Percentiles rank a stretch among this genome's conserved stretches.
Evolutionary conservation across 64 coral and sea anemone genomes (phyloP).

Genomic region (Pocillopora damicornis): DNA sequence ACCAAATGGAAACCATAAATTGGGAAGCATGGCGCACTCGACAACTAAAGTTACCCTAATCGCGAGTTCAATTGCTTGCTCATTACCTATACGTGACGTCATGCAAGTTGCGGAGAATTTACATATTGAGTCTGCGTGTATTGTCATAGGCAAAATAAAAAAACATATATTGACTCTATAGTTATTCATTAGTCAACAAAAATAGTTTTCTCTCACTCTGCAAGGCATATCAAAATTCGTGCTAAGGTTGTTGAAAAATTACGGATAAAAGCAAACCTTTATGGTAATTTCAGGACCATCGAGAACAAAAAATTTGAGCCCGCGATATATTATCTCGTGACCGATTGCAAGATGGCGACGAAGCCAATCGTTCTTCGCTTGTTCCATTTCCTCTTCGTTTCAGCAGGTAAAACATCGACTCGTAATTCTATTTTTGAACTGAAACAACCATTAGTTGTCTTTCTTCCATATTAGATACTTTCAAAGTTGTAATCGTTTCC

Average conservation of each 20-base stretch:
- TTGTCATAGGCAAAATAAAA: background rate
- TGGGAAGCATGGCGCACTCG: background rate
- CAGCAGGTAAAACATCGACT: background rate
- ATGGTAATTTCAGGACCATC: background rate
- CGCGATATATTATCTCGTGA: constrained; percentile 28
- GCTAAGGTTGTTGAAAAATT: background rate
- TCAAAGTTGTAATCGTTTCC: background rate
- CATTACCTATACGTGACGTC: constrained; percentile 41
- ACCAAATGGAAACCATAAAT: background rate
- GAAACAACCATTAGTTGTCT: background rate
- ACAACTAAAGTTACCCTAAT: background rate
- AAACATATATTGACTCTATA: background rate
- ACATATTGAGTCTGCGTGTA: background rate
- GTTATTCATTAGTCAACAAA: background rate
- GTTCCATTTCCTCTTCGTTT: constrained; percentile 17
- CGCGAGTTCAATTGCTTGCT: constrained; percentile 9
- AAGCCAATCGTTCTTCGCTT: background rate
- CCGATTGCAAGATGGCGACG: constrained; percentile 24
- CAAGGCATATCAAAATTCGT: background rate
- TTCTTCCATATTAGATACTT: background rate
- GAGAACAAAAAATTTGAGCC: background rate
- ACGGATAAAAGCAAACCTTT: background rate
- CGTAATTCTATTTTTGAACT: background rate
- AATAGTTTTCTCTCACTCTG: background rate
- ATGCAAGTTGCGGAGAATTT: constrained; percentile 34